Percentiles rank a stretch among this genome's conserved stretches.
Conservation (phyloP, 2,113 vertebrate species). For the Platycercus adscitus region DNA sequence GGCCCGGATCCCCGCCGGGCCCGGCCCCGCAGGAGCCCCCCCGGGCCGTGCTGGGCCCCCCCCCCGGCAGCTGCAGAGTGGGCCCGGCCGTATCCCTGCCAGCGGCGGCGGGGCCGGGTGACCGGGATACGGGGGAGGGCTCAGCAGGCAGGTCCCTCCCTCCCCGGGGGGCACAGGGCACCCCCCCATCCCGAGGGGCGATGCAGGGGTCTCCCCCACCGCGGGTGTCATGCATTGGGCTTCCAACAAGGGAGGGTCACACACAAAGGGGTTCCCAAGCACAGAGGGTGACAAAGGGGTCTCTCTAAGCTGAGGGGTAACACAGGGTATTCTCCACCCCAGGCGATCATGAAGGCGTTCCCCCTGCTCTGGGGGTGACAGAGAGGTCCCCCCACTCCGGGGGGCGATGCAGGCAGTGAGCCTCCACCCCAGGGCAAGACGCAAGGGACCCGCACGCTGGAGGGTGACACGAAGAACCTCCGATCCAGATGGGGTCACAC, state of each 20-base stretch:
- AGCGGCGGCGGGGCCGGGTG: not conserved
- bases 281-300: too few species aligned
- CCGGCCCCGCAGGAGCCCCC: not conserved
- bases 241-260: too few species aligned
- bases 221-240: not conserved
- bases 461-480: not conserved
- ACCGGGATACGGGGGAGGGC: not conserved
- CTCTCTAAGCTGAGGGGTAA: not conserved
- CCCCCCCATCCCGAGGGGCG: not conserved
- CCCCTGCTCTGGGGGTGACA: not conserved
- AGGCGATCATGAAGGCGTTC: not conserved
- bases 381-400: not conserved
- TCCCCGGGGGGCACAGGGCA: not conserved
- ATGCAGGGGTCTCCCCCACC: not conserved
- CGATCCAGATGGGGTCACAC: too few species aligned
- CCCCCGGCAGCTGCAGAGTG: not conserved
- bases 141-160: not conserved
- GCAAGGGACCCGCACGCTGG: accelerated
- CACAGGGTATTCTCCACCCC: not conserved
- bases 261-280: not conserved
- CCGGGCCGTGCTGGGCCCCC: not conserved
- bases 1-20: too few species aligned
- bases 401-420: not conserved
- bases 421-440: accelerated
- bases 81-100: too few species aligned